Evolutionary conservation across 2,888 invertebrate genomes (phyloP), one percentile per base, ranked within the genome.

Genomic region (Patella ulyssiponensis): DNA sequence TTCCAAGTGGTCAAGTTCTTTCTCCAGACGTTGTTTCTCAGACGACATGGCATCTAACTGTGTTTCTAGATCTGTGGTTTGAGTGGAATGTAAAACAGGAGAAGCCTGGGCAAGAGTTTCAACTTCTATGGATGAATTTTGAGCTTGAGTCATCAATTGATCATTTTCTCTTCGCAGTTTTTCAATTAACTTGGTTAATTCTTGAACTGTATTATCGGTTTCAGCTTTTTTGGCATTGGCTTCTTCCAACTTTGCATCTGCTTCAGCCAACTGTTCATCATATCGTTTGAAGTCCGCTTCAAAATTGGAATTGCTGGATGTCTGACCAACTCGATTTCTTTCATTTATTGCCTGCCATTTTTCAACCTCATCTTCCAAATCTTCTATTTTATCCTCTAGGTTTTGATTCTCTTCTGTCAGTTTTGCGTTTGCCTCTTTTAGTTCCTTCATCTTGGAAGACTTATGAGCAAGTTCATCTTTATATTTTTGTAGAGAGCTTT

Each of bases 381-480:
- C 80, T n/a, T 77, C 80, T 23, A 85, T 76, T 73, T 81, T 80
- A 20, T 82, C 79, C 51, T 82, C 81, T 69, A 85, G 71, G 12
- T 78, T 76, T 56, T 79, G 80, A 17, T 82, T 79, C 52, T 81
- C 76, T 17, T 80, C 74, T 72, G 64, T 58, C 64, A 83, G 79
- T 51, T 76, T 69, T 1, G 52, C 20, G 23, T 83, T 81, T 51
- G 78, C 83, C 54, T 83, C 82, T 69, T 85, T 80, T 27, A 85
- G 74, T 33, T 82, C 77, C 75, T 85, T 86, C 15, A 87, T 72
- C 73, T 83, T 85, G n/a, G 74, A 75, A 12, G 81, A 77, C 75
- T 86, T 86, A 33, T 80, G 81, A 53, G 79, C 79, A 11, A 84
- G 54, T 52, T 86, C 83, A 69, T 83, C 80, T 78, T 85, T 80